Percentiles rank a stretch among this genome's conserved stretches.
Evolutionary conservation across 2,888 invertebrate species (phyloP).

Genomic region (Silvanus unidentatus): DNA sequence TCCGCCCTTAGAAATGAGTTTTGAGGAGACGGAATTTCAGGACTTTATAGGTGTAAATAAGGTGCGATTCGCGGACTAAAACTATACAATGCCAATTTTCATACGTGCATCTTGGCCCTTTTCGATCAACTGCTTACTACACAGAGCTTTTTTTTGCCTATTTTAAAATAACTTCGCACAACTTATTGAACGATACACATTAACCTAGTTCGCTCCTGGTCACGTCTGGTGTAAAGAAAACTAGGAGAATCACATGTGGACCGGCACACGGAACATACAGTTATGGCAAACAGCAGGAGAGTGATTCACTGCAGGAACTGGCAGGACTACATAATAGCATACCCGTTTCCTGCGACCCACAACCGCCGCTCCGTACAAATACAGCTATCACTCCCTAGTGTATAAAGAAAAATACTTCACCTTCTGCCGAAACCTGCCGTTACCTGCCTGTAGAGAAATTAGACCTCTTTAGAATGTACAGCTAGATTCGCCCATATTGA

Average conservation of each 20-base stretch:
- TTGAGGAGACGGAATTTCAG: too few relatives aligned
- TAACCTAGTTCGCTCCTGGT: constrained; percentile 24
- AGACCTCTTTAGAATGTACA: too few relatives aligned
- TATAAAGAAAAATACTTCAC: constrained; percentile 20
- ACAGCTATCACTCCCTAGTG: constrained; percentile 22
- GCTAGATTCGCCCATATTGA: too few relatives aligned
- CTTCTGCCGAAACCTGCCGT: constrained; percentile 11
- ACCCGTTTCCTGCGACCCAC: too few relatives aligned
- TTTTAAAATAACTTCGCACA: neutral
- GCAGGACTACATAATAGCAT: constrained; percentile 30
- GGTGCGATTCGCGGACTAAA: too few relatives aligned
- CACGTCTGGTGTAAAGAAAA: constrained; percentile 26
- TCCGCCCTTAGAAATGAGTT: too few relatives aligned
- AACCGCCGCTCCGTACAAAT: constrained; percentile 19
- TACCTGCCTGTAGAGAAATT: too few relatives aligned
- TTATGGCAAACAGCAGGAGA: constrained; percentile 24
- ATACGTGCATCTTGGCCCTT: too few relatives aligned
- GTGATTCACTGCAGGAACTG: constrained; percentile 30
- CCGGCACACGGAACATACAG: constrained; percentile 16
- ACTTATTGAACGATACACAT: constrained; percentile 15
- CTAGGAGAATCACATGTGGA: constrained; percentile 25
- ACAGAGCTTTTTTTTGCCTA: neutral
- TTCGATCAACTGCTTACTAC: too few relatives aligned
- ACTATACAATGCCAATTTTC: too few relatives aligned
- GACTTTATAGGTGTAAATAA: too few relatives aligned